phyloP scores from a whole-genome alignment of 35 echinoderm and acorn worm genomes.

The Lytechinus variegatus region DNA sequence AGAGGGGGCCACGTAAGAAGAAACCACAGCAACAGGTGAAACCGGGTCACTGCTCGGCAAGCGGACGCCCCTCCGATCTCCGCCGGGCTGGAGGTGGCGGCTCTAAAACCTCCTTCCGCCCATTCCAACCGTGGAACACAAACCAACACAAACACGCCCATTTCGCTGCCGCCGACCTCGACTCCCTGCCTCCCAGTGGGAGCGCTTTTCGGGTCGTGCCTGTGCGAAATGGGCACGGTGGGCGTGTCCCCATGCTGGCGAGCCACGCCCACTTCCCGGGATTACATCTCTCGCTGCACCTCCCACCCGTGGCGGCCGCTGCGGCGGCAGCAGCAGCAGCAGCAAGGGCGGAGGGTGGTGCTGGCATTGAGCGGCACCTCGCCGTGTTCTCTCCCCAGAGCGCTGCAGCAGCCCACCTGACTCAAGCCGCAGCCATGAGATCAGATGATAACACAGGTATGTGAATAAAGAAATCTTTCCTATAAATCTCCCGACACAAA shows the following conservation, averaged over 20 bases:
- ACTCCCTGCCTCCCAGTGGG: constrained; percentile 33
- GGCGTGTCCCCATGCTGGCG: constrained; percentile 49
- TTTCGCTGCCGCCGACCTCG: constrained; percentile 38
- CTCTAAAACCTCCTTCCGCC: constrained; percentile 63
- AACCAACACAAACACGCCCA: constrained; percentile 49
- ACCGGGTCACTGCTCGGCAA: constrained; percentile 30
- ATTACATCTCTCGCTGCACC: constrained; percentile 55
- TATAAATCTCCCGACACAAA: no score
- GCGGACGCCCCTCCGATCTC: background rate
- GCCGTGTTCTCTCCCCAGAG: constrained; percentile 42
- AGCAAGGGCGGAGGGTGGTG: background rate
- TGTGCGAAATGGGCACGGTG: constrained; percentile 70
- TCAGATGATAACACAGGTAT: constrained; percentile 61
- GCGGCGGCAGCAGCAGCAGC: constrained; percentile 3
- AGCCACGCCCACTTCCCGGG: constrained; percentile 48
- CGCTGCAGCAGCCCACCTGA: constrained; percentile 46
- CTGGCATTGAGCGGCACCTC: constrained; percentile 23
- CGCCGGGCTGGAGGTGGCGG: constrained; percentile 1
- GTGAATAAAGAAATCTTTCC: background rate
- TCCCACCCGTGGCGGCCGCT: constrained; percentile 5
- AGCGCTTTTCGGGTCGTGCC: constrained; percentile 87
- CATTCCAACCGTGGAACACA: constrained; percentile 81
- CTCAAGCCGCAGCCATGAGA: constrained; percentile 58
- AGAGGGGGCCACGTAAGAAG: constrained; percentile 96
- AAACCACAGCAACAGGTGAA: constrained; percentile 70